These are phyloP conservation scores for Chrysolina haemoptera DNA, from an alignment of 2,888 invertebrate genomes.

Conservation along the genomic window DNA sequence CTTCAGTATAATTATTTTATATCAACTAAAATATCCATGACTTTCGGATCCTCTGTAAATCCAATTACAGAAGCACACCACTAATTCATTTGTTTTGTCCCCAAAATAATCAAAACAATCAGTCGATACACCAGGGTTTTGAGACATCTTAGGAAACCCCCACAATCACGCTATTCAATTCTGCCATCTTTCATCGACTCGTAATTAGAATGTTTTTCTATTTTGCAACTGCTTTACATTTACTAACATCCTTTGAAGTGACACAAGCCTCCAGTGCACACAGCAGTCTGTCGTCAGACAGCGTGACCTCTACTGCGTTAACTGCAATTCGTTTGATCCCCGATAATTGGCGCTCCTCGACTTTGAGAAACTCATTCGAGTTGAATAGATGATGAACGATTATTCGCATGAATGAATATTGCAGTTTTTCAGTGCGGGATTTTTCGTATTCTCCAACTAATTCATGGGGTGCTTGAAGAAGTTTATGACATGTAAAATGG, in stretches of 20 bases:
- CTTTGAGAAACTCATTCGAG: neutral
- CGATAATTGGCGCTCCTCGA: neutral
- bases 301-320: conserved; percentile 1
- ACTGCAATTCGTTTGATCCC: conserved; percentile 15
- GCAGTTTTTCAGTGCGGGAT: neutral
- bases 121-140: too few species aligned
- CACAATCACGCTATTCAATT: too few species aligned
- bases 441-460: too few species aligned
- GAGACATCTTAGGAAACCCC: too few species aligned
- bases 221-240: neutral
- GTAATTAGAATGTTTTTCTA: neutral
- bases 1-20: too few species aligned
- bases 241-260: conserved; percentile 1
- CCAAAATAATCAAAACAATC: too few species aligned
- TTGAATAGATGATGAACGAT: neutral
- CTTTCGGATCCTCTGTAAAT: too few species aligned
- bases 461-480: too few species aligned
- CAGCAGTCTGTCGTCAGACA: neutral
- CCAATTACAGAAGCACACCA: too few species aligned
- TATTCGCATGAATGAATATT: neutral
- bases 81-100: too few species aligned
- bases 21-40: too few species aligned
- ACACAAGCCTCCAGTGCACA: neutral
- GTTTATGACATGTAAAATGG: too few species aligned
- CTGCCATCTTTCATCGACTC: neutral